phyloP scores from a whole-genome alignment of 1,140 invertebrate species.

The Aphidius ervi region DNA sequence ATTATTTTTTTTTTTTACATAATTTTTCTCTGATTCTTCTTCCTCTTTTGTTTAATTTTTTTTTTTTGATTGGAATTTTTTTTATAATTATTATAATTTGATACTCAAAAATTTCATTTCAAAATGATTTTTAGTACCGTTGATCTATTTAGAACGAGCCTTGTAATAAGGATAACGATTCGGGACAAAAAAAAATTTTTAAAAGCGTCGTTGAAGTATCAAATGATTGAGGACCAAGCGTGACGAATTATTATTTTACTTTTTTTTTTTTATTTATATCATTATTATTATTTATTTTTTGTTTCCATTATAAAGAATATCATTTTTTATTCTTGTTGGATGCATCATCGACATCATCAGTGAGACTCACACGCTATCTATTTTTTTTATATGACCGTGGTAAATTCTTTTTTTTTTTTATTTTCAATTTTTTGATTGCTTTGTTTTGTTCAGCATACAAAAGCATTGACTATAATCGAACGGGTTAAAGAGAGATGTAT shows the following conservation, averaged over 20 bases:
- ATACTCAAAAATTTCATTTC: no score
- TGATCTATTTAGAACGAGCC: slow-evolving; percentile 20
- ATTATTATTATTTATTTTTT: slow-evolving; percentile 4
- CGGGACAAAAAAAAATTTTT: slow-evolving; percentile 12
- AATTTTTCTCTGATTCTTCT: no score
- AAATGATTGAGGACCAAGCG: slow-evolving; percentile 22
- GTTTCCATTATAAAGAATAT: slow-evolving; percentile 6
- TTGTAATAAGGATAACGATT: slow-evolving; percentile 25
- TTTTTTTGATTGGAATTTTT: no score
- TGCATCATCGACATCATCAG: no score
- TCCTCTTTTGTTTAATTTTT: no score
- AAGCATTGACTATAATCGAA: slow-evolving; percentile 11
- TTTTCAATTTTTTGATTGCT: slow-evolving; percentile 2
- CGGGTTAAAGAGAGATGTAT: not conserved
- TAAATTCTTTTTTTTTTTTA: not conserved
- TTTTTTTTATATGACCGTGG: not conserved
- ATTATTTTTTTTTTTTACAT: no score
- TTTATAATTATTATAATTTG: no score
- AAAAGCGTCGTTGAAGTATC: slow-evolving; percentile 12
- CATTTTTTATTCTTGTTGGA: not conserved
- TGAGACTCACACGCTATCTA: not conserved
- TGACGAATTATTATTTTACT: slow-evolving; percentile 17
- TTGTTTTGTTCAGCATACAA: slow-evolving; percentile 4
- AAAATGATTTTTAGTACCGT: slow-evolving; percentile 12
- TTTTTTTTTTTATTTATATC: slow-evolving; percentile 11